Percentiles rank a stretch among this genome's conserved stretches.
phyloP scores from a whole-genome alignment of 2,113 vertebrate genomes.

The Coptodon rendalli region DNA sequence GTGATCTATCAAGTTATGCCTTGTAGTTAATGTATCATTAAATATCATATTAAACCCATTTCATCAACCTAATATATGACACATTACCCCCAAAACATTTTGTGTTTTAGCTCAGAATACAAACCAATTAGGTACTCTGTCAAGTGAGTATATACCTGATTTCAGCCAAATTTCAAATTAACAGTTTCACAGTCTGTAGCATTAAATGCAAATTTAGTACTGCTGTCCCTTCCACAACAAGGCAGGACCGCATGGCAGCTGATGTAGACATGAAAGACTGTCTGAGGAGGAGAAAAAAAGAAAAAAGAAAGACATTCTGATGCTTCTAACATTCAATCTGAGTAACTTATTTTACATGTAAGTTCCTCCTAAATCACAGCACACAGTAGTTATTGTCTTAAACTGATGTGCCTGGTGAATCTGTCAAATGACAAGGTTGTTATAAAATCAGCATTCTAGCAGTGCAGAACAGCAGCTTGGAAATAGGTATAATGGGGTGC shows the following conservation, averaged over 20 bases:
- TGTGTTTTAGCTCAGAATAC: background rate
- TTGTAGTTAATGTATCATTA: background rate
- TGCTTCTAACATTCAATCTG: background rate
- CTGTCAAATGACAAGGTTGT: background rate
- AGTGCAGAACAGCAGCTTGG: background rate
- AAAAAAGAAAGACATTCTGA: rapidly evolving
- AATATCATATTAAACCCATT: background rate
- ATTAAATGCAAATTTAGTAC: background rate
- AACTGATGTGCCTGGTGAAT: background rate
- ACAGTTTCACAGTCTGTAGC: background rate
- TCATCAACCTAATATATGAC: background rate
- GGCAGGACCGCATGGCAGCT: background rate
- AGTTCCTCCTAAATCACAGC: background rate
- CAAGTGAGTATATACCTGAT: background rate
- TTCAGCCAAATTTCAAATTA: background rate
- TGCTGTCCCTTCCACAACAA: background rate
- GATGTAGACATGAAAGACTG: background rate
- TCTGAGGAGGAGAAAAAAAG: background rate
- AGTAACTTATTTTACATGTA: background rate
- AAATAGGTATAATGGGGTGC: background rate
- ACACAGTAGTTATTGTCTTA: background rate
- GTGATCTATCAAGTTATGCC: background rate
- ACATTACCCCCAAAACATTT: background rate
- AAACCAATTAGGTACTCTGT: background rate
- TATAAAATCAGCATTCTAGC: background rate